Percentiles rank a stretch among this genome's conserved stretches.
phyloP scores from a whole-genome alignment of 1,140 invertebrate genomes.

The Eurytemora carolleeae region DNA sequence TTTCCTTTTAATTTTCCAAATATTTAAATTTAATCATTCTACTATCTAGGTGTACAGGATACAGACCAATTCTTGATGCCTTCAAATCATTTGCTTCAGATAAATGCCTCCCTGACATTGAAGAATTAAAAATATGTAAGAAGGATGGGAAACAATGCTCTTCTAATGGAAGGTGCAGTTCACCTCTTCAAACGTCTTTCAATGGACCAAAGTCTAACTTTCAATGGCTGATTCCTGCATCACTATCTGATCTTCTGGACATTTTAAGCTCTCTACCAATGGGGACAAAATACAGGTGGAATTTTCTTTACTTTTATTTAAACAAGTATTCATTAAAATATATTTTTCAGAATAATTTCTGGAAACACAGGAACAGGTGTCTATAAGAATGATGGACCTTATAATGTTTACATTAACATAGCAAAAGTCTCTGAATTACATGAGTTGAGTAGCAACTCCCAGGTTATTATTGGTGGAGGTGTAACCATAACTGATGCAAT shows the following conservation, averaged over 20 bases:
- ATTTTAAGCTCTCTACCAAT: not conserved
- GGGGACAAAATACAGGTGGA: not conserved
- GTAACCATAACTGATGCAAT: not conserved
- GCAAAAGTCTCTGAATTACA: not conserved
- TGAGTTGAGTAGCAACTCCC: not conserved
- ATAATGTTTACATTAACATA: not conserved
- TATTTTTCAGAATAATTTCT: constrained; percentile 31
- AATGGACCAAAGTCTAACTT: not conserved
- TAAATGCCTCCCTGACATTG: not conserved
- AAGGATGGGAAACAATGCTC: not conserved
- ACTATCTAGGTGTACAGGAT: constrained; percentile 74
- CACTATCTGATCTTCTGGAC: not conserved
- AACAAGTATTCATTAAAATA: constrained; percentile 14
- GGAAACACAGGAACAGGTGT: not conserved
- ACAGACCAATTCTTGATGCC: constrained; percentile 57
- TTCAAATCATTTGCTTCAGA: constrained; percentile 46
- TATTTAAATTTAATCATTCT: too few species aligned
- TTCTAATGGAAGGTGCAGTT: not conserved
- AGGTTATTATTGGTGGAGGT: not conserved
- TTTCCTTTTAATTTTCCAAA: too few species aligned
- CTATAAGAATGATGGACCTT: not conserved
- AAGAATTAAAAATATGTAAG: not conserved
- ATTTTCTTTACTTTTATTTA: not conserved
- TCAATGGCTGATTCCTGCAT: not conserved
- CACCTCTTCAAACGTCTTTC: not conserved